phyloP scores from a whole-genome alignment of 2,797 vertebrate genomes.

The Rhinophrynus dorsalis region DNA sequence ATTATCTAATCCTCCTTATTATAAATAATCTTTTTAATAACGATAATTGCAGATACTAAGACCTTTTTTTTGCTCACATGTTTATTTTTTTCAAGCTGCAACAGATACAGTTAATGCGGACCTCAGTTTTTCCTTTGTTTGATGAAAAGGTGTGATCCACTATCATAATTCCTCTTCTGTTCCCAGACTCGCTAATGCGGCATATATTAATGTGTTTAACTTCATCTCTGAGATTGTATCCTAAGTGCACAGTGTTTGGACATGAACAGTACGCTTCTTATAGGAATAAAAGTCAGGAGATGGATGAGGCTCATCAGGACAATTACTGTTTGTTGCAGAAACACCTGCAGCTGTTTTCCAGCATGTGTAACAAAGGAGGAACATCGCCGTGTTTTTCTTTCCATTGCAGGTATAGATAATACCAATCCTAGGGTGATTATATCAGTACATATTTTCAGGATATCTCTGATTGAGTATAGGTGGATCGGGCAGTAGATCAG shows the following conservation, averaged over 20 bases:
- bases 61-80: too few relatives aligned
- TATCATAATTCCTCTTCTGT: constrained; percentile 11
- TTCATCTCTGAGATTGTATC: not conserved
- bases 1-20: constrained; percentile 13
- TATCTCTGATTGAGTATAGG: too few relatives aligned
- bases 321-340: not conserved
- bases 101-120: constrained; percentile 25
- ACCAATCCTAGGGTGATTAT: too few relatives aligned
- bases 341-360: not conserved
- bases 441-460: too few relatives aligned
- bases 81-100: constrained; percentile 40
- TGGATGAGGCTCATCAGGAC: too few relatives aligned
- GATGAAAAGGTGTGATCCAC: constrained; percentile 22
- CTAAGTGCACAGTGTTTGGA: constrained; percentile 17
- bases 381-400: too few relatives aligned
- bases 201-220: too few relatives aligned
- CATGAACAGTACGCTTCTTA: not conserved
- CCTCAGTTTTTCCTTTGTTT: not conserved
- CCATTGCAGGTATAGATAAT: too few relatives aligned
- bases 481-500: too few relatives aligned
- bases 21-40: constrained; percentile 27
- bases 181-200: not conserved
- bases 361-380: not conserved
- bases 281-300: not conserved
- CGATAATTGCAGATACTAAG: constrained; percentile 27